phyloP scores from a whole-genome alignment of 2,888 invertebrate genomes.

The Sisyra terminalis region DNA sequence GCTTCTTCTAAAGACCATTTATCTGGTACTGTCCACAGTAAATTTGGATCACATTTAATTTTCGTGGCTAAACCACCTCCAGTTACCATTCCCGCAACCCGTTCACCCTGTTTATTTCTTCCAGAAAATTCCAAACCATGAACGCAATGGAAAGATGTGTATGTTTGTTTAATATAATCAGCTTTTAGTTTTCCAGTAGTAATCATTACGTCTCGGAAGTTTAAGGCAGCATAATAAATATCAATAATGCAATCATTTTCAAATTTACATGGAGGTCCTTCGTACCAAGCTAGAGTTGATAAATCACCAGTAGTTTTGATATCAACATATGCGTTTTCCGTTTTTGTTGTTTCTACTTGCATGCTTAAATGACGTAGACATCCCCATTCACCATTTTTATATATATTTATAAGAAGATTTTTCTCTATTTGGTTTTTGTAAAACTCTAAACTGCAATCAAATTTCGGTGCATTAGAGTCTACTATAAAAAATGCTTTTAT shows the following conservation, averaged over 20 bases:
- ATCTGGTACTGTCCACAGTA: conserved; percentile 35
- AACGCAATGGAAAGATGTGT: conserved; percentile 32
- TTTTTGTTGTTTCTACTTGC: conserved; percentile 28
- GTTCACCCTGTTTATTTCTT: conserved; percentile 24
- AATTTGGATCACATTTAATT: conserved; percentile 27
- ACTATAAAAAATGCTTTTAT: conserved; percentile 45
- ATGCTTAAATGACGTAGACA: conserved; percentile 50
- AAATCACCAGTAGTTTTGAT: conserved; percentile 69
- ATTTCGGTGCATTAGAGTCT: conserved; percentile 43
- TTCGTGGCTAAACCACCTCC: conserved; percentile 36
- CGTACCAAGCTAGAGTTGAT: conserved; percentile 69
- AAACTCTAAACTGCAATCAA: conserved; percentile 43
- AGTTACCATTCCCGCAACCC: conserved; percentile 29
- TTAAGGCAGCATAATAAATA: conserved; percentile 64
- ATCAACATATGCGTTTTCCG: conserved; percentile 61
- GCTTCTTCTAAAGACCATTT: conserved; percentile 38
- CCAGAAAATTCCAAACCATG: conserved; percentile 49
- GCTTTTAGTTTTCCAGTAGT: conserved; percentile 76
- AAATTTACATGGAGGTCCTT: conserved; percentile 35
- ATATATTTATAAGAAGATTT: conserved; percentile 68
- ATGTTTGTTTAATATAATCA: conserved; percentile 54
- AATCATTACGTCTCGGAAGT: conserved; percentile 89
- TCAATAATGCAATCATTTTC: conserved; percentile 18
- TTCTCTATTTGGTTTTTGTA: conserved; percentile 48
- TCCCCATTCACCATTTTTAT: conserved; percentile 36